Evolutionary conservation across 2,113 vertebrate genomes (phyloP).

Genomic region (Passer domesticus): DNA sequence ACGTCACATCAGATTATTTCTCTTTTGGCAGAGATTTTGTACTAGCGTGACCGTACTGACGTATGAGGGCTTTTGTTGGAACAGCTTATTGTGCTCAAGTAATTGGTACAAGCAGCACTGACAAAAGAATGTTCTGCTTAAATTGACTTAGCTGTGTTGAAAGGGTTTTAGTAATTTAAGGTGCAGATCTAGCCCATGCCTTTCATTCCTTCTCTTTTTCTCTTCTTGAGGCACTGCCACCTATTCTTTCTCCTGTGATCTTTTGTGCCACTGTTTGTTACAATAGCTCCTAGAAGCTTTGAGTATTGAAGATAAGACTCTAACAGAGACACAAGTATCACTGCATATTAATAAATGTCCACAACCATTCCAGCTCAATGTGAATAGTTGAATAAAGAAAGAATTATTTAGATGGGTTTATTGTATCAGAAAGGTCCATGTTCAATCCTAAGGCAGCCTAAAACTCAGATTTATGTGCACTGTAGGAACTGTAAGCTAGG

Average conservation of each 20-base stretch:
- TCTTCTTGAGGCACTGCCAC: background rate
- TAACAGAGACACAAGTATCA: background rate
- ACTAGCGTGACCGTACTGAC: background rate
- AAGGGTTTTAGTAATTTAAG: background rate
- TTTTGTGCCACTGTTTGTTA: background rate
- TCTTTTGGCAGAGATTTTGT: background rate
- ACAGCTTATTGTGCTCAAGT: background rate
- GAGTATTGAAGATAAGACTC: background rate
- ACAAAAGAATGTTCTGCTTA: slow-evolving; percentile 20
- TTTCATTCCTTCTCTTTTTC: background rate
- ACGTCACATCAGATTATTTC: background rate
- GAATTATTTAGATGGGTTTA: background rate
- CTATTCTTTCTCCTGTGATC: background rate
- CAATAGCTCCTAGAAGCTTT: slow-evolving; percentile 17
- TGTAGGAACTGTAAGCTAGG: background rate
- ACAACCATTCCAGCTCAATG: background rate
- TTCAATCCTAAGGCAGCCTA: background rate
- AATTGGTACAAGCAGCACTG: background rate
- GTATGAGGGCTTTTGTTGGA: background rate
- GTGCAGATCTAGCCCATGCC: background rate
- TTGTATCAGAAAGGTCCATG: background rate
- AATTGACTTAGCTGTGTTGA: background rate
- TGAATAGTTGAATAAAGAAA: background rate
- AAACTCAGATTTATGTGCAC: background rate
- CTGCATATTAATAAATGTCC: background rate